Base-by-base conservation (phyloP, 2,797 vertebrate species). In the Microctenopoma steveboyesi region DNA sequence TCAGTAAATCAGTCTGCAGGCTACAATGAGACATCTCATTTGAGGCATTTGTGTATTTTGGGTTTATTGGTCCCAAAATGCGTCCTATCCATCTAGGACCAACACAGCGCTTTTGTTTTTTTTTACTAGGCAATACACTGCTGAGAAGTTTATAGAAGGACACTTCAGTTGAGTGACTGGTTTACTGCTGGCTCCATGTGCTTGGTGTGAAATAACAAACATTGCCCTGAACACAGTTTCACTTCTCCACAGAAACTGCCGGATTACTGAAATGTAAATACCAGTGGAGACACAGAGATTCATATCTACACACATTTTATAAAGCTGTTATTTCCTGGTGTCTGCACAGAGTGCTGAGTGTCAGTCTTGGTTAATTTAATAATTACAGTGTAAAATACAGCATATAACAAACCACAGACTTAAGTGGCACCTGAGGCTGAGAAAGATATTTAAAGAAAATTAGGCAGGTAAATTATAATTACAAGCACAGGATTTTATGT, bases 121-220 rank as follows among this genome's bases (percentile, higher is more conserved):
- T 48, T 63, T 74, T 67, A 85, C 69, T 68, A 68, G 71, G 55
- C 69, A 83, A 83, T 75, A 64, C 56, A 64, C 82, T 52, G 79
- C 78, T 50, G 72, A 75, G 68, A 78, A 73, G 85, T 92, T 92
- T 89, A 89, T 86, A 83, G 85, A 91, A 85, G 78, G 85, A 79
- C 86, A 74, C 77, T 83, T 80, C 64, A 78, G 76, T 89, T 89
- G 85, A 88, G 88, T 85, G 88, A 88, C 86, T 73, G 90, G 72
- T 92, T 91, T 87, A 89, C 80, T 71, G 84, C 82, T 82, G 91
- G 79, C 89, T 91, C 88, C 79, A 62, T 70, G 65, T 22, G 18
- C 62, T 76, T 15, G 69, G 76, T 76, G 86, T 80, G 84, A 88
- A 91, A 90, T 75, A 89, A 91, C 86, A 89, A 88, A 90, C 86